These are phyloP conservation scores for Chrysina gloriosa DNA, from an alignment of 2,888 invertebrate species.

Conservation along the genomic window DNA sequence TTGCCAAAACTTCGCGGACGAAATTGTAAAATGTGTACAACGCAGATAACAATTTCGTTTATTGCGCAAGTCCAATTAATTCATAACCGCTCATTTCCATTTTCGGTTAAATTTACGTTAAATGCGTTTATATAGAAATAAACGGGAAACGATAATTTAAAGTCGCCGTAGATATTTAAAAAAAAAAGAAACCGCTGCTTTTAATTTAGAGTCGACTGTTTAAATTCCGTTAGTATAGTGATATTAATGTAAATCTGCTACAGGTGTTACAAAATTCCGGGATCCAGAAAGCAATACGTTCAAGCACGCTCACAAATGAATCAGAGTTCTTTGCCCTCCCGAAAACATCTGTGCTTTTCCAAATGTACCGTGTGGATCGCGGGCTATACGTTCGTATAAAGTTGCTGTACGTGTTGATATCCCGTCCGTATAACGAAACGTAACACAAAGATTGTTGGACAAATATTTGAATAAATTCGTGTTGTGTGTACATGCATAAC, in stretches of 20 bases:
- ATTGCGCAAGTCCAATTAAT: too few species aligned
- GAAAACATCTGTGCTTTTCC: conserved; percentile 35
- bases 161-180: not conserved
- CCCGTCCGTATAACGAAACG: conserved; percentile 4
- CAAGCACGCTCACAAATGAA: conserved; percentile 12
- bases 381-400: not conserved
- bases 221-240: too few species aligned
- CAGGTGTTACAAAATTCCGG: conserved; percentile 20
- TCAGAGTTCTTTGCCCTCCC: conserved; percentile 37
- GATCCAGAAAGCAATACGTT: not conserved
- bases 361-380: conserved; percentile 15
- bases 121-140: too few species aligned
- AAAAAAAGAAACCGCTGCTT: too few species aligned
- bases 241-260: conserved; percentile 2
- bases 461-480: conserved; percentile 6
- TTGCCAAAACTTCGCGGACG: too few species aligned
- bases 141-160: too few species aligned
- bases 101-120: too few species aligned
- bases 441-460: conserved; percentile 21
- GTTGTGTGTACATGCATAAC: not conserved
- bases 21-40: too few species aligned
- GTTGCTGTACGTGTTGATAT: not conserved
- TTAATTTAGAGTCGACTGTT: too few species aligned
- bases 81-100: too few species aligned
- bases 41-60: too few species aligned